Percentiles rank a stretch among this genome's conserved stretches.
phyloP scores from a whole-genome alignment of 37 sponge, comb jelly and placozoan genomes.

The Geodia barretti region DNA sequence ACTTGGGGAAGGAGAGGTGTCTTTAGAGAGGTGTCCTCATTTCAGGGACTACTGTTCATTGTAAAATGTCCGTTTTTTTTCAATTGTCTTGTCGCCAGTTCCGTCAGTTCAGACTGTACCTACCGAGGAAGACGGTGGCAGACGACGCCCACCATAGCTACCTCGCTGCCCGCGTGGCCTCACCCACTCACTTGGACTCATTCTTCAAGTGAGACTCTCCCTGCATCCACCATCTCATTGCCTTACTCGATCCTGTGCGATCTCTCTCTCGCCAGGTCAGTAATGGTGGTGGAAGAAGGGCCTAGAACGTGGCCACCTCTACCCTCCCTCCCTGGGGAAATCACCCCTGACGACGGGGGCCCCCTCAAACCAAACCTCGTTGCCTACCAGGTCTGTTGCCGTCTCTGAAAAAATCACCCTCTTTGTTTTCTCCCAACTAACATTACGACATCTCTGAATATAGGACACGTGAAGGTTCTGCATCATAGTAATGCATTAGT shows the following conservation, averaged over 20 bases:
- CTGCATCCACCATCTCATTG: not conserved
- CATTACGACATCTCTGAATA: too few relatives aligned
- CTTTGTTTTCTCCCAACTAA: not conserved
- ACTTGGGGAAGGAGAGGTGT: too few relatives aligned
- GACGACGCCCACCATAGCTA: conserved; percentile 14
- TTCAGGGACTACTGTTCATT: not conserved
- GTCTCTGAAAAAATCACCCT: not conserved
- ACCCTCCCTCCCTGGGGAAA: conserved; percentile 44
- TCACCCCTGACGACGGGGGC: not conserved
- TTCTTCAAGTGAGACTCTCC: not conserved
- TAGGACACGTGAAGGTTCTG: too few relatives aligned
- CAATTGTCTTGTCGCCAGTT: too few relatives aligned
- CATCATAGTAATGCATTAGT: too few relatives aligned
- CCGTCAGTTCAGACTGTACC: conserved; percentile 46
- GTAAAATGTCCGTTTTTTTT: too few relatives aligned
- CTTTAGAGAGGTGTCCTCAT: too few relatives aligned
- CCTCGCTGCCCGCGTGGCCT: not conserved
- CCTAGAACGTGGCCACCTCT: conserved; percentile 35
- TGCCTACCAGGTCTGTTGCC: conserved; percentile 43
- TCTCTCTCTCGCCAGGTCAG: conserved; percentile 2
- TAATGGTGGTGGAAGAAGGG: conserved; percentile 20
- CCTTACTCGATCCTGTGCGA: not conserved
- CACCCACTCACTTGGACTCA: not conserved
- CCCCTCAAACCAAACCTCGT: conserved; percentile 33
- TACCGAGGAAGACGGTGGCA: conserved; percentile 28